A percentile compares a stretch with the other conserved stretches of the same genome.
Evolutionary conservation across 2,797 vertebrate species (phyloP).

Genomic region (Microhierax caerulescens): DNA sequence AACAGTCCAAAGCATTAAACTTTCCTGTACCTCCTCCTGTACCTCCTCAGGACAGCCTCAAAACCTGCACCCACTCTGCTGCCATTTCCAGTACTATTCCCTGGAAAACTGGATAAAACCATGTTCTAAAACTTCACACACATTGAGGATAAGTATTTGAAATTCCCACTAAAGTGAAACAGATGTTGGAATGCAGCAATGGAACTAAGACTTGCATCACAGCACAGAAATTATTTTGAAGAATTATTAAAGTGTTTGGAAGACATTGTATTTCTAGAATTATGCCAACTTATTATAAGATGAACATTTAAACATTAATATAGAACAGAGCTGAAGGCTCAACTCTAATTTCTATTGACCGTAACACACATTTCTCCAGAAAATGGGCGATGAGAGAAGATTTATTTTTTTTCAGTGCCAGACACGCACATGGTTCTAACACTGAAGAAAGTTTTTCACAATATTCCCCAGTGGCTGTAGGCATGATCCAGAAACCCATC

Average conservation of each 20-base stretch:
- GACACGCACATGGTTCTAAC: background rate
- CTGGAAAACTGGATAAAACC: background rate
- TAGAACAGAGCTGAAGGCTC: background rate
- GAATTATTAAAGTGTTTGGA: background rate
- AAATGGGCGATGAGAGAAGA: background rate
- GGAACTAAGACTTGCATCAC: background rate
- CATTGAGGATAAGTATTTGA: background rate
- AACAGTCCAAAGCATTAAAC: background rate
- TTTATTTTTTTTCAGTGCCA: background rate
- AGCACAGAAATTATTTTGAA: background rate
- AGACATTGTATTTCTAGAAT: background rate
- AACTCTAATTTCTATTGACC: background rate
- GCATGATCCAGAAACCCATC: background rate
- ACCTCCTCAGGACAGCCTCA: background rate
- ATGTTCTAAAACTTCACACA: background rate
- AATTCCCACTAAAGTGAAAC: slow-evolving; percentile 45
- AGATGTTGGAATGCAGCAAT: slow-evolving; percentile 41
- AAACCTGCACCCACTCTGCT: background rate
- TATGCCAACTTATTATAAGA: background rate
- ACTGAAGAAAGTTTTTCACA: background rate
- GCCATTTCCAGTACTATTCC: background rate
- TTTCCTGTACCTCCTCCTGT: background rate
- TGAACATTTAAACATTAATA: slow-evolving; percentile 5
- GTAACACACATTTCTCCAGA: background rate
- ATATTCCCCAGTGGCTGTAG: background rate